phyloP scores from a whole-genome alignment of 2,113 vertebrate genomes.

The Orcinus orca region DNA sequence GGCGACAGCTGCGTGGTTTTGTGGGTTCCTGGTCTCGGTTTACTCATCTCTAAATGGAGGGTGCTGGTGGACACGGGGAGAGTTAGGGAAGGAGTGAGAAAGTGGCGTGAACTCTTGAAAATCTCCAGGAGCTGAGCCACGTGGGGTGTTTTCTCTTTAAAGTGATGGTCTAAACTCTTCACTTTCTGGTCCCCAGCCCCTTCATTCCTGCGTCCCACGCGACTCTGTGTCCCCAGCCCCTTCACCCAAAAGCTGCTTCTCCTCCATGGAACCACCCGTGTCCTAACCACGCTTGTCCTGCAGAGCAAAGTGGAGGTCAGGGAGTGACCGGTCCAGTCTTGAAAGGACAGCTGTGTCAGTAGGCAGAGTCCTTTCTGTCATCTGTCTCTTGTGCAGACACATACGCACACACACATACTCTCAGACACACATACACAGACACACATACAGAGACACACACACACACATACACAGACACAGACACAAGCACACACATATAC shows the following conservation, averaged over 20 bases:
- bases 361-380: fast-evolving
- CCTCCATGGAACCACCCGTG: fast-evolving
- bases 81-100: fast-evolving
- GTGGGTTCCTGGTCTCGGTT: neutral
- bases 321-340: no score
- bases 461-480: no score
- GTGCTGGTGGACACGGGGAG: neutral
- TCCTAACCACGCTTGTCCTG: fast-evolving
- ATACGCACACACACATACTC: no score
- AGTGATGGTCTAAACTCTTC: fast-evolving
- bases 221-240: no score
- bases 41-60: neutral
- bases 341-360: fast-evolving
- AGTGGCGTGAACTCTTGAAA: fast-evolving
- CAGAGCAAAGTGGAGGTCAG: fast-evolving
- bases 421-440: neutral
- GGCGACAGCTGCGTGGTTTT: neutral
- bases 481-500: neutral
- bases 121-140: fast-evolving
- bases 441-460: no score
- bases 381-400: neutral
- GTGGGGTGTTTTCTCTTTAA: neutral
- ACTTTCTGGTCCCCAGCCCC: fast-evolving
- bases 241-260: fast-evolving
- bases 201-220: fast-evolving